Evolutionary conservation across 2,113 vertebrate genomes (phyloP), one percentile per base, ranked within the genome.

Genomic region (Corythaixoides concolor): DNA sequence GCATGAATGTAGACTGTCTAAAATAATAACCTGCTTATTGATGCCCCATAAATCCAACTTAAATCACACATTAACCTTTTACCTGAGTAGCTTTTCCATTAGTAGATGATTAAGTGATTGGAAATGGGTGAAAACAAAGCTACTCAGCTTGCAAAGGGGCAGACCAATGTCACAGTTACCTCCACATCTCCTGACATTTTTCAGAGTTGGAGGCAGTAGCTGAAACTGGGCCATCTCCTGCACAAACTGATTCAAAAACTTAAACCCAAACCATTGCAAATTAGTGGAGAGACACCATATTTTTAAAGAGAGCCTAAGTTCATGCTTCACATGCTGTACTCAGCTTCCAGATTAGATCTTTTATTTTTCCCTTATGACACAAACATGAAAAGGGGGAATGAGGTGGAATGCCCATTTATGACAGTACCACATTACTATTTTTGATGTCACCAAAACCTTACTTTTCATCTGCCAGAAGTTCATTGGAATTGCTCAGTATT

Each of bases 21-120:
- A 88, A 97, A 83, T 53, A 88, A 83, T 62, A 91, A 75, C 60
- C 58, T 80, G 28, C n/a, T 92, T 89, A 92, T 59, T 92, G 80
- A 81, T 84, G 73, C 28, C 49, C 56, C 30, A 24, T 75, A 89
- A 89, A 52, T 95, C n/a, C 53, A 59, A 17, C 17, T 64, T 60
- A 75, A 81, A 78, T 89, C 47, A 87, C 12, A 20, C 47, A 59
- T 67, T 89, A 91, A 89, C 58, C 66, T 96, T 92, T 95, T 67
- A 20, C 85, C 66, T 59, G 58, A 91, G 60, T 55, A 85, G 17
- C 24, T 68, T 89, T 81, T 87, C 86, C 73, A 89, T 76, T 76
- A 86, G 64, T 39, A 75, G 47, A 52, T 82, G 53, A 87, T 85
- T 58, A 91, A 87, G 35, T 75, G 52, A 37, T 24, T 62, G 35